A percentile compares a stretch with the other conserved stretches of the same genome.
phyloP scores from a whole-genome alignment of 2,797 vertebrate species.

The Aphelocoma californica region DNA sequence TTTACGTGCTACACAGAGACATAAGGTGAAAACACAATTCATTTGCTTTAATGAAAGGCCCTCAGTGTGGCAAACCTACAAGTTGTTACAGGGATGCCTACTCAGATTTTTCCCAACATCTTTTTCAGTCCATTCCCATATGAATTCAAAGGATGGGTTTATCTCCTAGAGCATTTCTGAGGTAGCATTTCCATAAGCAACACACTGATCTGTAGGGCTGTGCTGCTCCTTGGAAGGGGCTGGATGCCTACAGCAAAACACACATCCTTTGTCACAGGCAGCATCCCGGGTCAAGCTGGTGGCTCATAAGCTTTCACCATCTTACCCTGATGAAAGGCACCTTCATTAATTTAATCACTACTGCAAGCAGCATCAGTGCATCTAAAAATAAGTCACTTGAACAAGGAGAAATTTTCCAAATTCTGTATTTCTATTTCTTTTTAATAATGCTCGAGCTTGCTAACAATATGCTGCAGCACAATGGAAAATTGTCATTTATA shows the following conservation, averaged over 20 bases:
- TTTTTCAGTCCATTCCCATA: background rate
- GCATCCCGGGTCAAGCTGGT: background rate
- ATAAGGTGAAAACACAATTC: background rate
- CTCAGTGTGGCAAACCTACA: background rate
- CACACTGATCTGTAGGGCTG: background rate
- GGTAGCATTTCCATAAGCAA: background rate
- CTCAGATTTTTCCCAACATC: background rate
- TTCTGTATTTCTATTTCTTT: background rate
- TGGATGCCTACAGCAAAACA: background rate
- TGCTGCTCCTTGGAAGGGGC: background rate
- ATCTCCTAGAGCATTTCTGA: background rate
- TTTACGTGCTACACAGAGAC: background rate
- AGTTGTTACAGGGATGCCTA: background rate
- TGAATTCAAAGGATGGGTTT: accelerated
- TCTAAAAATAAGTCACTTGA: slow-evolving; percentile 1
- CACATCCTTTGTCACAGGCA: background rate
- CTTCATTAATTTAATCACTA: background rate
- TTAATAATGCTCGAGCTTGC: background rate
- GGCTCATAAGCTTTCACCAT: background rate
- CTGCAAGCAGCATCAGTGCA: background rate
- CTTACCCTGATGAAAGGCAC: background rate
- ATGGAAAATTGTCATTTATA: slow-evolving; percentile 1
- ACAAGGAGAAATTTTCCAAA: background rate
- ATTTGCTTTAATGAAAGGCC: background rate
- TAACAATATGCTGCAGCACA: slow-evolving; percentile 2